These are phyloP conservation scores for Eristalinus aeneus DNA, from an alignment of 2,888 invertebrate species.

Conservation along the genomic window DNA sequence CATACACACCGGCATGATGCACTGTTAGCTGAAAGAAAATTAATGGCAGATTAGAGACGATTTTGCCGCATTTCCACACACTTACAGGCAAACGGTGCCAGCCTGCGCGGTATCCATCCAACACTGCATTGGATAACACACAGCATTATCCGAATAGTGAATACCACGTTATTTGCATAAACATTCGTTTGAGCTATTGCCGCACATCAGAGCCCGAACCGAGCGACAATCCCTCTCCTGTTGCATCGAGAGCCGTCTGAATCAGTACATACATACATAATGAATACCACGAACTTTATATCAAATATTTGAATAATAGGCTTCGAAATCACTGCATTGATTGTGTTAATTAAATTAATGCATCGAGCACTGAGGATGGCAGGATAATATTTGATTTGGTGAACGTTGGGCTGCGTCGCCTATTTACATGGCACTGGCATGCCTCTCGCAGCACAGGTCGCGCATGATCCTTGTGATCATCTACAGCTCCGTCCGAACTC, in stretches of 20 bases:
- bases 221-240: constrained; percentile 20
- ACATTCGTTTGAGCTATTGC: constrained; percentile 70
- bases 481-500: constrained; percentile 21
- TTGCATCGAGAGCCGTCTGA: neutral
- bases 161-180: constrained; percentile 67
- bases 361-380: constrained; percentile 51
- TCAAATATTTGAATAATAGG: constrained; percentile 72
- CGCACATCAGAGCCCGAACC: constrained; percentile 56
- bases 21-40: constrained; percentile 64
- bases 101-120: neutral
- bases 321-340: constrained; percentile 65
- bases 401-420: constrained; percentile 16
- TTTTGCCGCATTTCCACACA: constrained; percentile 6
- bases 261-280: neutral
- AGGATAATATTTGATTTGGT: constrained; percentile 71
- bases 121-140: constrained; percentile 13
- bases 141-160: constrained; percentile 56
- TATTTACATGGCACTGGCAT: constrained; percentile 37
- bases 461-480: constrained; percentile 60
- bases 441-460: constrained; percentile 3
- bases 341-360: constrained; percentile 72
- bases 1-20: constrained; percentile 40
- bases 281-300: constrained; percentile 70
- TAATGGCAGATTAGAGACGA: constrained; percentile 65
- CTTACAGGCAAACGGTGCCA: constrained; percentile 1